Evolutionary conservation across 2,888 invertebrate genomes (phyloP), one percentile per base, ranked within the genome.

Genomic region (Troides oblongomaculatus): DNA sequence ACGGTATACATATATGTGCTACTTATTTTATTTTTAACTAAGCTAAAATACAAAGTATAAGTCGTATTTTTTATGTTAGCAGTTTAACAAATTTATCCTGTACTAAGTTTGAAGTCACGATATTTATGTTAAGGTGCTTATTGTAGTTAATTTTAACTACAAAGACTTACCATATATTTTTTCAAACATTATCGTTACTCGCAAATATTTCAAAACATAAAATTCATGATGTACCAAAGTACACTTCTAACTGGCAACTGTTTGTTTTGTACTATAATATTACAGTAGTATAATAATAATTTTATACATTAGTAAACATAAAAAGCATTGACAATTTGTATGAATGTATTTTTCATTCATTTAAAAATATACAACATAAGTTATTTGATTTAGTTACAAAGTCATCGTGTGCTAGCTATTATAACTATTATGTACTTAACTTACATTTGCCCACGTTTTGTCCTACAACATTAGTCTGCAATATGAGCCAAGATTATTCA

Each of bases 401-500:
- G 39, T 39, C 39, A 39, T 39, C 39, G 39, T 39, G 39, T 39
- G 39, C 39, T 10, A 10, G 39, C 39, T 10, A 39, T 39, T 39
- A 39, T 39, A 39, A 39, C 39, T 39, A 39, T 39, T 39, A 39
- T 39, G 39, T 39, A 39, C 18, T 46, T 62, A 56, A 39, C 61
- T 57, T 57, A 12, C 39, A 62, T 23, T 61, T 56, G 58, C 18
- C 25, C 68, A 43, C 57, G 62, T 63, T 58, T 56, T 39, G 56
- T 36, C 62, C 60, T 39, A 61, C 46, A 62, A 69, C 69, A 65
- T 69, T 65, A 69, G 18, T 46, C 62, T 25, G 62, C 62, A 58
- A 65, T 58, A 66, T 66, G 57, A 69, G 57, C 25, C n/a, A 58
- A 69, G 57, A 69, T 69, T 65, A 65, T 69, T 66, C 66, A 65